These are phyloP conservation scores for Drosophila murphyi DNA, from an alignment of 1,140 invertebrate species.

Conservation along the genomic window DNA sequence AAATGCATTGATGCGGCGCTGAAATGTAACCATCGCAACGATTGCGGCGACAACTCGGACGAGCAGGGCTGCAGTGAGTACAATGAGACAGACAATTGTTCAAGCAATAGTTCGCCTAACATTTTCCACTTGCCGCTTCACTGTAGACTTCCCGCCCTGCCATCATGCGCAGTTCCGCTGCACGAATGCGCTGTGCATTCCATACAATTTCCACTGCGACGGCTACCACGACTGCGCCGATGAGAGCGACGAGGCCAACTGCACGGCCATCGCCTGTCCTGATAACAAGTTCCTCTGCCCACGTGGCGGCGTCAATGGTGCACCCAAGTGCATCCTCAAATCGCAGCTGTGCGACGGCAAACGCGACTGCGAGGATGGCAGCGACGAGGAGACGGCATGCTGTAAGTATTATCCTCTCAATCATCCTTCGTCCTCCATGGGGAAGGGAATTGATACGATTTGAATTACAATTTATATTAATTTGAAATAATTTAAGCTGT, in stretches of 20 bases:
- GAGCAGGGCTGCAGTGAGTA: conserved; percentile 93
- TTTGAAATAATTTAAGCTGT: too few species aligned
- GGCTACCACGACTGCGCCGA: conserved; percentile 94
- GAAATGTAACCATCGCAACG: conserved; percentile 95
- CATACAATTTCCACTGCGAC: conserved; percentile 92
- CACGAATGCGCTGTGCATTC: conserved; percentile 96
- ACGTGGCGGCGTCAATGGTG: conserved; percentile 88
- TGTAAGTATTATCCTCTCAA: conserved; percentile 88
- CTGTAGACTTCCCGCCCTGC: conserved; percentile 94
- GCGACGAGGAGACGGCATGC: conserved; percentile 95
- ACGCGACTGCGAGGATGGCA: conserved; percentile 94
- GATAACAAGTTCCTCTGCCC: conserved; percentile 97
- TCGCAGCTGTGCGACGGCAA: conserved; percentile 95
- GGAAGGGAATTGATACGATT: too few species aligned
- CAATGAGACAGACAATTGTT: conserved; percentile 4
- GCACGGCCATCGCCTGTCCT: conserved; percentile 94
- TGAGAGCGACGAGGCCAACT: conserved; percentile 95
- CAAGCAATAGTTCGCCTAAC: not conserved
- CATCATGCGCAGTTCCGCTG: conserved; percentile 96
- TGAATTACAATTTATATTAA: too few species aligned
- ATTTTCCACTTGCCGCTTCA: conserved; percentile 3
- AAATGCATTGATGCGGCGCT: conserved; percentile 92
- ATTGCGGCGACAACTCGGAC: conserved; percentile 95
- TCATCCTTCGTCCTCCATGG: conserved; percentile 8
- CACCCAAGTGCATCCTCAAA: conserved; percentile 94